Base-by-base conservation (phyloP, 1,140 invertebrate species). In the Pseudomyrmex concolor region DNA sequence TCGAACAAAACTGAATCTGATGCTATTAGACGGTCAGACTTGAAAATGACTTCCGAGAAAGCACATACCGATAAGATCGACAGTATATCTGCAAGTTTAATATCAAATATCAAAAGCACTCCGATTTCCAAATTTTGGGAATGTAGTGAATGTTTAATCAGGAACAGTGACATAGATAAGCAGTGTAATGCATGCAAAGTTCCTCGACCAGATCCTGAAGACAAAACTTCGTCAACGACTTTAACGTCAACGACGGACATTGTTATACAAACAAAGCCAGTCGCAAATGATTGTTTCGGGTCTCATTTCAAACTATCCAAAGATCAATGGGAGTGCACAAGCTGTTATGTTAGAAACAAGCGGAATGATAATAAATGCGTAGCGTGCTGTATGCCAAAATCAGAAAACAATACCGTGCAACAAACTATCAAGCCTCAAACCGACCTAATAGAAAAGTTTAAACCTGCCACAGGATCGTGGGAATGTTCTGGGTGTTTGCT, bases 401-500 rank as follows among this genome's bases (percentile, higher is more conserved):
- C 95, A 51, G 92, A 87, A 54, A 92, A 93, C 17, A 88, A 67
- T 22, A 10, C 34, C 19, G 55, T 12, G 8, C 71, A 76, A 48
- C 17, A 78, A 50, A 48, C 12, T 57, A 48, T 55, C n/a, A 77
- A 81, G 8, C n/a, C 43, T 59, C 12, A 68, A 60, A 85, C 59
- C 10, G 88, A 92, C 62, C 89, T 94, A 67, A 91, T 94, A 73
- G 92, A 91, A 54, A 93, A 94, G 60, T 95, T 95, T 62, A 94
- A 94, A 74, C 89, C 91, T 43, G 70, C 92, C 2, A 83, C 91
- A 74, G 94, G 91, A 68, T 89, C 92, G 12, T 97, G 96, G 96
- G 95, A 96, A 84, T 97, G 97, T 91, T 92, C 95, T 22, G 94
- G 93, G 22, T 97, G 97, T 90, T 95, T 96, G 92, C 92, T 97